These are phyloP conservation scores for Trogon melanurus DNA, from an alignment of 2,113 vertebrate genomes.

Conservation along the genomic window DNA sequence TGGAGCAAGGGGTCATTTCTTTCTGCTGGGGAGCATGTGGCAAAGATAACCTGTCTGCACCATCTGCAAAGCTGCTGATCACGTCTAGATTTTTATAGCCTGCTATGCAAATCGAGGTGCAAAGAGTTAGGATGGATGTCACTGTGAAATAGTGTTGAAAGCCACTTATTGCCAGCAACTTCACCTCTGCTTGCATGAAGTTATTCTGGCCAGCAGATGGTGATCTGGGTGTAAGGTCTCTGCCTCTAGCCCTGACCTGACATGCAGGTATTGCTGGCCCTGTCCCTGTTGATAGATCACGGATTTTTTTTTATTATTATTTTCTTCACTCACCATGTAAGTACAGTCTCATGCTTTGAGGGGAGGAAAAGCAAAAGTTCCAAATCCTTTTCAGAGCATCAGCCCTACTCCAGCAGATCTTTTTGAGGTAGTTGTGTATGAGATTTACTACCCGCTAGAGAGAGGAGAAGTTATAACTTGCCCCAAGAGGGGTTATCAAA, in stretches of 20 bases:
- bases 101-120: accelerated
- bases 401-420: background rate
- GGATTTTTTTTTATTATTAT: background rate
- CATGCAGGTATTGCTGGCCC: background rate
- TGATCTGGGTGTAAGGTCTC: background rate
- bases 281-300: background rate
- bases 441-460: background rate
- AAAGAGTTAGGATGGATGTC: background rate
- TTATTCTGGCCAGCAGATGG: constrained; percentile 31
- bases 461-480: background rate
- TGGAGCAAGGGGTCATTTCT: accelerated
- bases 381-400: background rate
- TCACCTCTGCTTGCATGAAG: background rate
- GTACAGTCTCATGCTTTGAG: background rate
- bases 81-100: background rate
- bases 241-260: background rate
- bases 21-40: background rate
- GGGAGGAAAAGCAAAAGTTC: background rate
- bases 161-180: accelerated
- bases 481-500: background rate
- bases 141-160: background rate
- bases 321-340: background rate
- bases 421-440: background rate
- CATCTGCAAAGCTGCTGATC: background rate
- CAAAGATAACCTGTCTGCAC: background rate